Percentiles rank a stretch among this genome's conserved stretches.
Evolutionary conservation across 2,113 vertebrate genomes (phyloP).

Genomic region (Thryonomys swinderianus): DNA sequence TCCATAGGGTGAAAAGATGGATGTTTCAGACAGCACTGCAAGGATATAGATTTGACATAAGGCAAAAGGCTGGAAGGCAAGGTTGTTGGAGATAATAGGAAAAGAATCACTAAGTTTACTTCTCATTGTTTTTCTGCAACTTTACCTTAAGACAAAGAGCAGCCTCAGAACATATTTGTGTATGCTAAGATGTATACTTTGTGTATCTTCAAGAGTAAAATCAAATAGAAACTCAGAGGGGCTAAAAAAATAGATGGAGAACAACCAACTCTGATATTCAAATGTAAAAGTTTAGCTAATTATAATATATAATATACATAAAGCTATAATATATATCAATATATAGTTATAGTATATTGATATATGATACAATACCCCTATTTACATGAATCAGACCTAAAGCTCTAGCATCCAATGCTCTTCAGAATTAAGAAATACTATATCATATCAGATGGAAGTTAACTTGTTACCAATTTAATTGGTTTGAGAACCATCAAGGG

Average conservation of each 20-base stretch:
- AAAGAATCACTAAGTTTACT: background rate
- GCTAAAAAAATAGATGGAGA: background rate
- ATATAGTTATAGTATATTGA: too few species aligned
- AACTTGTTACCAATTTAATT: background rate
- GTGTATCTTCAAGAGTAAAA: background rate
- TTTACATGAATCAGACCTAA: background rate
- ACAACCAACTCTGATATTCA: background rate
- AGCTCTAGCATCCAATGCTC: background rate
- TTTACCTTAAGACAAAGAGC: background rate
- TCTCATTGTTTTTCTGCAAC: background rate
- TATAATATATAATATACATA: background rate
- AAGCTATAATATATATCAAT: background rate
- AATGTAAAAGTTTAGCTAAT: background rate
- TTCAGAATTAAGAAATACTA: background rate
- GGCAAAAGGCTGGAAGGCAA: background rate
- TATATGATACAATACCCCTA: background rate
- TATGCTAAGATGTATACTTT: background rate
- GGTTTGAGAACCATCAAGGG: background rate
- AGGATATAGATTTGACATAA: background rate
- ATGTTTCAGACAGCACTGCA: background rate
- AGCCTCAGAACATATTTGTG: background rate
- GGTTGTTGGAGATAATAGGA: background rate
- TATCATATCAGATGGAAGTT: background rate
- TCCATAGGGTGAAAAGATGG: rapidly evolving
- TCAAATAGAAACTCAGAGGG: background rate